Evolutionary conservation across 2,113 vertebrate species (phyloP).

Genomic region (Entomyzon cyanotis): DNA sequence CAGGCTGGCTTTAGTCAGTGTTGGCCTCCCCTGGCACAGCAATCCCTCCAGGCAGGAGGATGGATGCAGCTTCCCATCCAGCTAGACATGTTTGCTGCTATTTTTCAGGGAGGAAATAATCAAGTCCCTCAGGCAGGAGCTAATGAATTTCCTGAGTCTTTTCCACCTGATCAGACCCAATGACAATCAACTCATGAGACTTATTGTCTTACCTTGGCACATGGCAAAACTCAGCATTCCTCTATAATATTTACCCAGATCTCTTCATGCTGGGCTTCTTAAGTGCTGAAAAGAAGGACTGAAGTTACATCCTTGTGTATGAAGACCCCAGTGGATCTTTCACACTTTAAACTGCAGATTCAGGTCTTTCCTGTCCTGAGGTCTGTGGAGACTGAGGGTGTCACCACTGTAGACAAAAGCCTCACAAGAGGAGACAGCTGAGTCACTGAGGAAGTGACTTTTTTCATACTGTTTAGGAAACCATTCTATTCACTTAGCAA

Average conservation of each 20-base stretch:
- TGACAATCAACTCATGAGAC: background rate
- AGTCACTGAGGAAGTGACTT: slow-evolving; percentile 57
- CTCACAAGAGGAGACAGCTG: slow-evolving; percentile 27
- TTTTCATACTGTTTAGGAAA: background rate
- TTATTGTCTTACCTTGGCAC: background rate
- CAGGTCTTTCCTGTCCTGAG: background rate
- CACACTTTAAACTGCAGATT: background rate
- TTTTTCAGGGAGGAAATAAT: background rate
- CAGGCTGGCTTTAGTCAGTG: background rate
- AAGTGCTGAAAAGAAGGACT: background rate
- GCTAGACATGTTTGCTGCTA: background rate
- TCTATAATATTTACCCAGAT: background rate
- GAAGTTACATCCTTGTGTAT: background rate
- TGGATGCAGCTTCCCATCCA: background rate
- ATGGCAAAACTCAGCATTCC: background rate
- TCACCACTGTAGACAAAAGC: slow-evolving; percentile 4
- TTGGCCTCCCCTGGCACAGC: background rate
- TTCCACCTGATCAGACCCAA: background rate
- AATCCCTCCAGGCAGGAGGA: background rate
- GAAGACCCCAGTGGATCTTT: background rate
- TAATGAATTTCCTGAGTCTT: background rate
- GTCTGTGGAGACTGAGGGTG: background rate
- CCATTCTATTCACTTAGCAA: background rate
- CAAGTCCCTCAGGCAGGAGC: background rate
- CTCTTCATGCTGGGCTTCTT: background rate